Conservation (phyloP, 2,797 vertebrate species). For the Rhabdophis nuchalis region DNA sequence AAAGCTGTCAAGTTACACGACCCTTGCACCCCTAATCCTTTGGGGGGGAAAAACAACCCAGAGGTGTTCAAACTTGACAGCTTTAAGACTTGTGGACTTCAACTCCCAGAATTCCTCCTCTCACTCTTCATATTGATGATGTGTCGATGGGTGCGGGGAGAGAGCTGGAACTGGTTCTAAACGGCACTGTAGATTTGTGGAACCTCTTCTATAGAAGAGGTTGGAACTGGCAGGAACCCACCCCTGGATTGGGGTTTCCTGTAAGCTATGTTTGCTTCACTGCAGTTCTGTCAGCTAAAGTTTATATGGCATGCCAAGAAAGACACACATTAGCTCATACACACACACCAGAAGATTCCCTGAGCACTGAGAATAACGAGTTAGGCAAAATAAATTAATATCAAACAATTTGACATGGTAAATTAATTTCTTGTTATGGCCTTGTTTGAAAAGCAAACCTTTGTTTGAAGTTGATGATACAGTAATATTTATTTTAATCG, state of each 20-base stretch:
- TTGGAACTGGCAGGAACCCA: no score
- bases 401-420: neutral
- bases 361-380: neutral
- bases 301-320: conserved; percentile 35
- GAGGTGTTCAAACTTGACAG: no score
- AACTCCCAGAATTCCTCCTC: no score
- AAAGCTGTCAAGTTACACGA: no score
- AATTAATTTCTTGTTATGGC: conserved; percentile 7
- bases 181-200: no score
- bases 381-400: conserved; percentile 10
- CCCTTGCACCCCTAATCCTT: no score
- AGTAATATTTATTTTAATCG: neutral
- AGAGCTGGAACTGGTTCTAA: no score
- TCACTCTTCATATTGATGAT: no score
- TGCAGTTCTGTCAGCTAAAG: conserved; percentile 32
- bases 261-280: conserved; percentile 42
- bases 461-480: neutral
- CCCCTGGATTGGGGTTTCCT: conserved; percentile 40
- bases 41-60: no score
- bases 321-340: neutral
- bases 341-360: neutral
- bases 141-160: no score
- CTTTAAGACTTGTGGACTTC: no score
- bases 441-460: neutral
- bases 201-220: no score